Evolutionary conservation across 2,888 invertebrate genomes (phyloP).

Genomic region (Argynnis bischoffii): DNA sequence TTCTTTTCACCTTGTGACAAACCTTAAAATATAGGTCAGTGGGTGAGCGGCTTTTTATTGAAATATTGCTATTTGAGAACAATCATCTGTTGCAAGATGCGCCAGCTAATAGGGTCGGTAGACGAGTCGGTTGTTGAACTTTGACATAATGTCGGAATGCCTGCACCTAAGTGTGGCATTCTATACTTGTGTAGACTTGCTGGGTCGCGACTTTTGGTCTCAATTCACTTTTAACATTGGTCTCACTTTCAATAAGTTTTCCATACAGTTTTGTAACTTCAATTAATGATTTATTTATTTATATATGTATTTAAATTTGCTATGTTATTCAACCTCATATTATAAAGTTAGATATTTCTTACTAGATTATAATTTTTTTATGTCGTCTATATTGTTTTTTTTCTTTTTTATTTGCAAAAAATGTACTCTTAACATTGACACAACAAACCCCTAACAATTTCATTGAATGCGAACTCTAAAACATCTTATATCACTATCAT

Average conservation of each 20-base stretch:
- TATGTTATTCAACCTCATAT: not conserved
- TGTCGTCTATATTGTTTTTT: too few relatives aligned
- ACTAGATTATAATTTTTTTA: too few relatives aligned
- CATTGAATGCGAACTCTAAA: not conserved
- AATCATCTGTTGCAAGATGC: slow-evolving; percentile 62
- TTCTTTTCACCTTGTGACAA: slow-evolving; percentile 15
- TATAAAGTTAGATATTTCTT: not conserved
- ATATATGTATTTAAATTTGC: too few relatives aligned
- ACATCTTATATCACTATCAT: slow-evolving; percentile 27
- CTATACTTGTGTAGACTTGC: slow-evolving; percentile 23
- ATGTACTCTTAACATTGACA: too few relatives aligned
- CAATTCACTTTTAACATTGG: slow-evolving; percentile 23
- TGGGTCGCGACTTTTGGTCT: slow-evolving; percentile 28
- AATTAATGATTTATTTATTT: not conserved
- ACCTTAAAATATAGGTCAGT: slow-evolving; percentile 35
- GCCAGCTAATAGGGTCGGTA: slow-evolving; percentile 61
- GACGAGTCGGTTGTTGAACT: slow-evolving; percentile 65
- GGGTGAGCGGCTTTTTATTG: slow-evolving; percentile 35
- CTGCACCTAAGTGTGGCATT: slow-evolving; percentile 53
- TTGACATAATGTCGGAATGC: slow-evolving; percentile 67
- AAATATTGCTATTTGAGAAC: slow-evolving; percentile 47
- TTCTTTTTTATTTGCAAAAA: too few relatives aligned
- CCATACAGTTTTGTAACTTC: slow-evolving; percentile 9
- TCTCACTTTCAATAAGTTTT: slow-evolving; percentile 14
- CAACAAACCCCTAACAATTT: not conserved